Percentiles rank a stretch among this genome's conserved stretches.
Conservation (phyloP, 2,113 vertebrate species). For the Lichenostomus cassidix region DNA sequence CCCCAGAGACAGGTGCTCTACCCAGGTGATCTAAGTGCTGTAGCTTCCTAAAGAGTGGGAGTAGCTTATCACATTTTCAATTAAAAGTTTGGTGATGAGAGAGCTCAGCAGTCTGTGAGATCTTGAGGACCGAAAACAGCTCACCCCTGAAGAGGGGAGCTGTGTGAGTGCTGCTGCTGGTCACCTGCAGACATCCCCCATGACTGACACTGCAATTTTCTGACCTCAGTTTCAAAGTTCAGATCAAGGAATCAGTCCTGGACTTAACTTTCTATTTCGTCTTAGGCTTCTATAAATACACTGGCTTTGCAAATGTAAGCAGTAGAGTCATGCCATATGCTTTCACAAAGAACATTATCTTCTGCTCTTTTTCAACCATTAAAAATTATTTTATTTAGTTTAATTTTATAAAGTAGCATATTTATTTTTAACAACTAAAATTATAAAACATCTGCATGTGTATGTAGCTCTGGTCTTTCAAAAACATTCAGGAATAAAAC, state of each 20-base stretch:
- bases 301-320: not conserved
- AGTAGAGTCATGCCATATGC: not conserved
- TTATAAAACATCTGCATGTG: not conserved
- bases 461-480: not conserved
- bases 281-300: conserved; percentile 52
- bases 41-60: not conserved
- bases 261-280: conserved; percentile 49
- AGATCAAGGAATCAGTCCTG: conserved; percentile 3
- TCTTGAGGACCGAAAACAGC: not conserved
- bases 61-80: not conserved
- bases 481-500: not conserved
- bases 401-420: not conserved
- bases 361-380: not conserved
- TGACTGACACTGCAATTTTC: conserved; percentile 44
- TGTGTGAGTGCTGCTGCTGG: not conserved
- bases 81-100: not conserved
- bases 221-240: conserved; percentile 30
- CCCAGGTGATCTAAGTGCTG: not conserved
- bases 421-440: not conserved
- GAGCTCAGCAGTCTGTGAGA: not conserved
- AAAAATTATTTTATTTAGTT: not conserved
- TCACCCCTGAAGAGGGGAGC: not conserved
- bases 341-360: not conserved
- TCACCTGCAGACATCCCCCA: not conserved
- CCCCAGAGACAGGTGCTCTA: not conserved